A percentile compares a stretch with the other conserved stretches of the same genome.
Conservation (phyloP, 1,140 invertebrate species). For the Tetramorium simillimum region DNA sequence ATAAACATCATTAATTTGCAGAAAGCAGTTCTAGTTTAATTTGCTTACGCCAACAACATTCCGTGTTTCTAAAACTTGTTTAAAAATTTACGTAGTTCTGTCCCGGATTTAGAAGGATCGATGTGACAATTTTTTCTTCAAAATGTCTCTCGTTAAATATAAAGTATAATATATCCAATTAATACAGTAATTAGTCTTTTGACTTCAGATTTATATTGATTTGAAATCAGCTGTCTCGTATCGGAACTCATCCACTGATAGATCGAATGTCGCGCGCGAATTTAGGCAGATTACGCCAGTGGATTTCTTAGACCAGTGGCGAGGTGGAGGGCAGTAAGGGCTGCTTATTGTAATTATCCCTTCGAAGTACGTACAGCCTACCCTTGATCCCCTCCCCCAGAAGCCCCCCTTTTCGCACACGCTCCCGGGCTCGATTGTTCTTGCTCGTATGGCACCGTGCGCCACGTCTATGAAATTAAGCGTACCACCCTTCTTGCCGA, state of each 20-base stretch:
- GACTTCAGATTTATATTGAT: background rate
- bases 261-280: background rate
- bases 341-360: conserved; percentile 77
- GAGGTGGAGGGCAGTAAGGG: conserved; percentile 71
- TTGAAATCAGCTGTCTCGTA: background rate
- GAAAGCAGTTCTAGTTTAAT: background rate
- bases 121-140: background rate
- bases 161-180: background rate
- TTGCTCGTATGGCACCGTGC: conserved; percentile 72
- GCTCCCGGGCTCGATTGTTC: conserved; percentile 76
- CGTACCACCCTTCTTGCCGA: conserved; percentile 75
- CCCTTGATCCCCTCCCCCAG: conserved; percentile 59
- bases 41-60: background rate
- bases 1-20: conserved; percentile 14
- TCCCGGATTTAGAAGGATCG: background rate
- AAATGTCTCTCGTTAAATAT: background rate
- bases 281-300: conserved; percentile 66
- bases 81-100: background rate
- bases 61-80: background rate
- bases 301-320: conserved; percentile 72
- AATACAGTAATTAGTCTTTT: background rate
- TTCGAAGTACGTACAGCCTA: conserved; percentile 68
- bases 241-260: background rate
- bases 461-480: conserved; percentile 76
- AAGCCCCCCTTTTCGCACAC: conserved; percentile 65